Evolutionary conservation across 1,140 invertebrate species (phyloP), one percentile per base, ranked within the genome.

Genomic region (Drosophila repleta): DNA sequence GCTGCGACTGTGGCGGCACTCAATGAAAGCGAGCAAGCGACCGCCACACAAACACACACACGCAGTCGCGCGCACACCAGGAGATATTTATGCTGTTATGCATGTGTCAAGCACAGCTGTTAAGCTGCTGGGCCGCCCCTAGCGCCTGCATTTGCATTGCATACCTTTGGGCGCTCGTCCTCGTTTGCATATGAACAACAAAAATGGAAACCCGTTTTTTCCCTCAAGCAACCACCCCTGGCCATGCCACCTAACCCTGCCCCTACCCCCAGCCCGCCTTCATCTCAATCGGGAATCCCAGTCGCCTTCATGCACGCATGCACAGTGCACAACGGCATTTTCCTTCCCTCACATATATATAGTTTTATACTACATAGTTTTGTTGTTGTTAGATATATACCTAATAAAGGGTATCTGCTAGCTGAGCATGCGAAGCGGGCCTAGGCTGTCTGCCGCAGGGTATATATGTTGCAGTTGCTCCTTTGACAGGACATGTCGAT

Each of bases 81-180:
- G 20, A 56, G 21, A 66, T 60, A 67, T 52, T 52, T 56, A 49
- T 67, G 66, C 65, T 87, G 66, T 66, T 78, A 82, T 87, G 73
- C 82, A 81, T 87, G 82, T 85, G 81, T 85, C 82, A 71, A 77
- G 62, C 68, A 72, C 72, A 66, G 52, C 15, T 65, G 45, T 32
- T 32, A 41, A 46, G 64, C 37, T 56, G 8, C 8, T 21, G 17
- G 8, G 7, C 43, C 7, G 18, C 8, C 32, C 2, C 32, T 11
- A 10, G 8, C 17, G 63, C 21, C 74, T 41, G 45, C 73, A 76
- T 74, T 79, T 73, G 75, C 82, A 87, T 87, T 81, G 75, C 83
- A 88, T 82, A 87, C 82, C 82, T 87, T 73, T 79, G 75, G 83
- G 82, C 83, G 79, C 74, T 76, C 67, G 81, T 64, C 75, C 82